Evolutionary conservation across 2,113 vertebrate species (phyloP).

Genomic region (Enhydra lutris): DNA sequence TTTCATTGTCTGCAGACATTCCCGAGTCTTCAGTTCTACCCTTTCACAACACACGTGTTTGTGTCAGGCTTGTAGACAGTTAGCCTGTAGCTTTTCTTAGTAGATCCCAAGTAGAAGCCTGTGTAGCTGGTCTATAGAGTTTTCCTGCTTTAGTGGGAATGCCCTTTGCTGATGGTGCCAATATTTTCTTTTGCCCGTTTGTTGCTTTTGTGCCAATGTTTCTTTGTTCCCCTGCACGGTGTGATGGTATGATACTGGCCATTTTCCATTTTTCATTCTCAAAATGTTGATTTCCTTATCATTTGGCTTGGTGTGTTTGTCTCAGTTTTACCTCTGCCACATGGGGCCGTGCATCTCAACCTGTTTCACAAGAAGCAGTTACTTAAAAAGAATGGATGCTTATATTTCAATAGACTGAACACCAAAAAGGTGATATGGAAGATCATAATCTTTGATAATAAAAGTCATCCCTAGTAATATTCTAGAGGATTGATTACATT

Average conservation of each 20-base stretch:
- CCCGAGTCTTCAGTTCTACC: conserved; percentile 67
- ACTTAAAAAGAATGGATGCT: conserved; percentile 80
- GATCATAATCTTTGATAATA: conserved; percentile 43
- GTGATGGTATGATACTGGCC: conserved; percentile 79
- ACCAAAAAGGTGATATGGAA: conserved; percentile 76
- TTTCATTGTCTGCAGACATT: conserved; percentile 74
- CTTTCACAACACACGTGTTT: conserved; percentile 67
- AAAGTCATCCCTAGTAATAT: conserved; percentile 67
- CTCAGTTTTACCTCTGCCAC: conserved; percentile 83
- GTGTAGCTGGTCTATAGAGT: conserved; percentile 82
- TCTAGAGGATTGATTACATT: conserved; percentile 61
- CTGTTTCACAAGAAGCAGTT: conserved; percentile 78
- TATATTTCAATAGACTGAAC: conserved; percentile 78
- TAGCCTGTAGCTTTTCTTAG: conserved; percentile 62
- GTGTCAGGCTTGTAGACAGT: conserved; percentile 74
- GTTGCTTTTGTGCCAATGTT: conserved; percentile 81
- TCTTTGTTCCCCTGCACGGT: conserved; percentile 82
- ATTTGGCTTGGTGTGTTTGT: conserved; percentile 83
- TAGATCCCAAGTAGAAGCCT: conserved; percentile 69
- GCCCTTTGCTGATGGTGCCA: conserved; percentile 82
- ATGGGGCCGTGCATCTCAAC: conserved; percentile 80
- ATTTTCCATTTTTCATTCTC: conserved; percentile 72
- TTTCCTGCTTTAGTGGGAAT: conserved; percentile 80
- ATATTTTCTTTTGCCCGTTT: conserved; percentile 85
- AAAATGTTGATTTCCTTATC: conserved; percentile 79